Percentiles rank a stretch among this genome's conserved stretches.
These are phyloP conservation scores for Drosophila kurseongensis DNA, from an alignment of 1,140 invertebrate species.

Conservation along the genomic window DNA sequence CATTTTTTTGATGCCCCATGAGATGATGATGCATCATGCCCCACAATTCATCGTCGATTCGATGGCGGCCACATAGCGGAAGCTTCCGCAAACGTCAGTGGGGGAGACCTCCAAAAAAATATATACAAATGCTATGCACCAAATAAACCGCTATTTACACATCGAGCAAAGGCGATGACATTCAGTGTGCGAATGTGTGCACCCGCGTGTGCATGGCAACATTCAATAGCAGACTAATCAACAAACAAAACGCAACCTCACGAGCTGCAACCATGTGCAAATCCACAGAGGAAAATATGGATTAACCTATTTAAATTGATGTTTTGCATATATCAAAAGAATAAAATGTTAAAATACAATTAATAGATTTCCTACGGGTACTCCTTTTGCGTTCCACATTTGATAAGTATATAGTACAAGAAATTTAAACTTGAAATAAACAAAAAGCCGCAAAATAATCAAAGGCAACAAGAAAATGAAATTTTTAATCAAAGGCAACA, in stretches of 20 bases:
- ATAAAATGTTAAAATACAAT: not conserved
- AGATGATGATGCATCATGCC: slow-evolving; percentile 50
- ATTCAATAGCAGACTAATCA: slow-evolving; percentile 75
- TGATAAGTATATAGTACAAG: too few relatives aligned
- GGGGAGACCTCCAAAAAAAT: slow-evolving; percentile 49
- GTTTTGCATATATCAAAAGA: too few relatives aligned
- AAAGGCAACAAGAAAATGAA: too few relatives aligned
- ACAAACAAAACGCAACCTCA: slow-evolving; percentile 70
- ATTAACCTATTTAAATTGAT: not conserved
- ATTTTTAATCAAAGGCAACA: too few relatives aligned
- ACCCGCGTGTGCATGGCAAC: slow-evolving; percentile 41
- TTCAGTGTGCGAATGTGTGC: slow-evolving; percentile 12
- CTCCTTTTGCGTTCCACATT: too few relatives aligned
- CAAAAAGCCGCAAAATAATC: too few relatives aligned
- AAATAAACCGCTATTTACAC: slow-evolving; percentile 50
- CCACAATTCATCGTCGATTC: slow-evolving; percentile 16
- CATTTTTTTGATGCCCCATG: slow-evolving; percentile 34
- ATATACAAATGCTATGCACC: slow-evolving; percentile 5
- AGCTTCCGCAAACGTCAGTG: slow-evolving; percentile 72
- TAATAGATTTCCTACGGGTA: not conserved
- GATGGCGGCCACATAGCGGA: slow-evolving; percentile 21
- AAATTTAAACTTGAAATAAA: too few relatives aligned
- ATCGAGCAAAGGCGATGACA: slow-evolving; percentile 29
- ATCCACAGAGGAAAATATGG: slow-evolving; percentile 9
- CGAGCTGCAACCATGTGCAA: slow-evolving; percentile 51